Evolutionary conservation across 2,797 vertebrate species (phyloP), one percentile per base, ranked within the genome.

Genomic region (Diglossa cyanea): DNA sequence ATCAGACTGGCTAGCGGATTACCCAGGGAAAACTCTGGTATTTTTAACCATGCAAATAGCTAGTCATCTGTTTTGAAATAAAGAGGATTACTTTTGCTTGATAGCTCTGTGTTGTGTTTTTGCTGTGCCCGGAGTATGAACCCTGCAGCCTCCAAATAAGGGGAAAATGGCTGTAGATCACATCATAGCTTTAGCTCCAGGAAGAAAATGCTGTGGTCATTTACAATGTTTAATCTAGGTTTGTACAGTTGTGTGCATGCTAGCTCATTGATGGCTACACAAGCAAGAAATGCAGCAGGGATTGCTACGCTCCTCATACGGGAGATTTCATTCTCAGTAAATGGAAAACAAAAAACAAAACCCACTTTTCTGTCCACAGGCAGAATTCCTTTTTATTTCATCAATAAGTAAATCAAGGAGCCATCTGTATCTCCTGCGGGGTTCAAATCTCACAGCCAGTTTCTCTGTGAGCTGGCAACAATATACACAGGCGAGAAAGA

Each of bases 41-140:
- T 97, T 98, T 98, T 98, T 97, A 98, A 96, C 95, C 90, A 95
- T 92, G 94, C 94, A 97, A 97, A 97, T 96, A 97, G 91, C 95
- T 94, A 93, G 96, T 97, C 95, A 96, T 98, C 96, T 97, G 97
- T 95, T 97, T 95, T 83, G 95, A 96, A 97, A 97, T 96, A 97
- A 97, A 98, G 96, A 97, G 96, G 96, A 97, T 97, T 97, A 93
- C 76, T 94, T 94, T 95, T 91, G 96, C 88, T 89, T 96, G 96
- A 97, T 96, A 96, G 67, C 90, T 92, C 74, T 86, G 88, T 68
- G 92, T 76, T 95, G 90, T 90, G 60, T 96, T 97, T 97, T 94
- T 85, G 72, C 84, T 48, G 48, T 25, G 96, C 90, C 97, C 94
- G 45, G 83, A 91, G 78, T 68, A 92, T 96, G 96, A 97, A 96